Evolutionary conservation across 92 coral and sea anemone genomes (phyloP).

Genomic region (Ricordea florida): DNA sequence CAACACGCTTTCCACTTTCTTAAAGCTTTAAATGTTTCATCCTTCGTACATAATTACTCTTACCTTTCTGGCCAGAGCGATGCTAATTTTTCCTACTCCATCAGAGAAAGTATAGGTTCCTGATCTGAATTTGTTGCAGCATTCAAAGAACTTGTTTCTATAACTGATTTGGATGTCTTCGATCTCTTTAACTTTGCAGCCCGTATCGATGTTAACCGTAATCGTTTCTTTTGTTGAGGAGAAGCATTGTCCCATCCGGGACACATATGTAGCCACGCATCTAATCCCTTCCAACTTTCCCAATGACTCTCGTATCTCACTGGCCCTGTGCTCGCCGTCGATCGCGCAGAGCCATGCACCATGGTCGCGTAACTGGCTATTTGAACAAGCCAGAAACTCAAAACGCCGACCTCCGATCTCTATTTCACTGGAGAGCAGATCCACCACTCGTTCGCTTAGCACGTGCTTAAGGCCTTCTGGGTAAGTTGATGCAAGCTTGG

Average conservation of each 20-base stretch:
- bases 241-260: constrained; percentile 99
- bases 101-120: constrained; percentile 92
- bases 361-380: constrained; percentile 92
- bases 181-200: constrained; percentile 54
- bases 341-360: constrained; percentile 91
- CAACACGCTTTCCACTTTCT: too few relatives aligned
- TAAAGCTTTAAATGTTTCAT: too few relatives aligned
- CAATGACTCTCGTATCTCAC: constrained; percentile 74
- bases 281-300: constrained; percentile 82
- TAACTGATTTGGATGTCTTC: constrained; percentile 59
- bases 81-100: constrained; percentile 89
- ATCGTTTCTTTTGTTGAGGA: constrained; percentile 93
- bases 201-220: constrained; percentile 65
- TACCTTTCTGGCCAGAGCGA: constrained; percentile 79
- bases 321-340: constrained; percentile 60
- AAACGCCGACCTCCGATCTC: constrained; percentile 64
- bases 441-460: constrained; percentile 63
- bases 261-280: constrained; percentile 94
- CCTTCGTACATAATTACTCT: too few relatives aligned
- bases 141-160: constrained; percentile 48
- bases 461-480: constrained; percentile 68
- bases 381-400: constrained; percentile 90
- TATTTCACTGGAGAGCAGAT: constrained; percentile 51
- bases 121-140: constrained; percentile 43
- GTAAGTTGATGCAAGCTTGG: constrained; percentile 68